Evolutionary conservation across 2,797 vertebrate genomes (phyloP).

Genomic region (Allochrocebus solatus): DNA sequence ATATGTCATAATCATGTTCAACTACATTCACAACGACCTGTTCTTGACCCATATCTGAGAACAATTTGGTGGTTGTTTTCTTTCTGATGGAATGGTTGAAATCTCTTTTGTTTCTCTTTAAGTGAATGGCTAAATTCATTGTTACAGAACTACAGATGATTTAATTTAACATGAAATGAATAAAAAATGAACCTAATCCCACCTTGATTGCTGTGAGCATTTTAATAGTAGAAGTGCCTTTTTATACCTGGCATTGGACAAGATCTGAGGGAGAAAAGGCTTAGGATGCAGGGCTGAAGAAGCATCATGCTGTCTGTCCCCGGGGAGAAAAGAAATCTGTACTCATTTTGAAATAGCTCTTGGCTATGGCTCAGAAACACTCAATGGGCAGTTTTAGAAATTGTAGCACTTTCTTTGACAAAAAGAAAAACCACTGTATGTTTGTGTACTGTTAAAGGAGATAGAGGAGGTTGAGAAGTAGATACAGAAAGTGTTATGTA

Average conservation of each 20-base stretch:
- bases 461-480: conserved; percentile 42
- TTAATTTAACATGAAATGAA: conserved; percentile 69
- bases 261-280: conserved; percentile 53
- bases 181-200: conserved; percentile 53
- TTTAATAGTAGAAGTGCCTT: conserved; percentile 54
- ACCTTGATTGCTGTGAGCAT: conserved; percentile 56
- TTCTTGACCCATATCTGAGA: conserved; percentile 51
- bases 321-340: conserved; percentile 65
- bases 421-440: conserved; percentile 57
- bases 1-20: conserved; percentile 52
- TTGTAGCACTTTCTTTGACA: conserved; percentile 67
- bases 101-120: conserved; percentile 51
- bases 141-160: conserved; percentile 51
- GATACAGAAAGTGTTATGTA: conserved; percentile 31
- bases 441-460: conserved; percentile 50
- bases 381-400: conserved; percentile 72
- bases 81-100: conserved; percentile 50
- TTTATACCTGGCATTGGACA: conserved; percentile 13
- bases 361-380: conserved; percentile 68
- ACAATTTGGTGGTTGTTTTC: conserved; percentile 60
- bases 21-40: conserved; percentile 33
- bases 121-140: conserved; percentile 49
- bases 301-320: conserved; percentile 58
- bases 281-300: conserved; percentile 44
- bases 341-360: conserved; percentile 72